phyloP scores from a whole-genome alignment of 2,888 invertebrate genomes.

The Oasisia sp. region DNA sequence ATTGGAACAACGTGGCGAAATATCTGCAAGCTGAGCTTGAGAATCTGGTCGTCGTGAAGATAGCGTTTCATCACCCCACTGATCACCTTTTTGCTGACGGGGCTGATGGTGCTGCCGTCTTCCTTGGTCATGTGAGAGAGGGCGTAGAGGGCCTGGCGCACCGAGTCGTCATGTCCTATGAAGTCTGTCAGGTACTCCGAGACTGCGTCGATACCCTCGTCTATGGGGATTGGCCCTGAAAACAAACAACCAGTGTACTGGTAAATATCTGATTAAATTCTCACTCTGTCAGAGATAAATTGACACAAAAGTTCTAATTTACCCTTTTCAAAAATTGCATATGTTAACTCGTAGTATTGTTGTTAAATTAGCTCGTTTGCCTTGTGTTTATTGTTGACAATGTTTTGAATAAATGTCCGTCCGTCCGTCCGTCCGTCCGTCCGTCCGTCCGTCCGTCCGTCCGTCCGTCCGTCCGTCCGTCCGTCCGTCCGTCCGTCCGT shows the following conservation, averaged over 20 bases:
- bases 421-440: too few species aligned
- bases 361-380: too few species aligned
- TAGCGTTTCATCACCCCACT: conserved; percentile 59
- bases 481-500: too few species aligned
- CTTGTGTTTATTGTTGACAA: too few species aligned
- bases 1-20: conserved; percentile 52
- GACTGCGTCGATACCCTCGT: conserved; percentile 48
- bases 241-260: not conserved
- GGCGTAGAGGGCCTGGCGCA: conserved; percentile 52
- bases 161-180: conserved; percentile 54
- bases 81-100: conserved; percentile 52
- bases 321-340: too few species aligned
- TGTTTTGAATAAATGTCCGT: too few species aligned
- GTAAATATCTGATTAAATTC: too few species aligned
- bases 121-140: conserved; percentile 51
- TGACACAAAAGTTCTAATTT: too few species aligned
- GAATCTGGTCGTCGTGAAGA: conserved; percentile 50
- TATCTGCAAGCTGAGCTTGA: conserved; percentile 52
- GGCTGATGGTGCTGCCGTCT: conserved; percentile 36
- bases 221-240: conserved; percentile 50
- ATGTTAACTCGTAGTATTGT: too few species aligned
- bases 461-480: too few species aligned
- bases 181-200: conserved; percentile 54
- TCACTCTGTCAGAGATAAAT: too few species aligned
- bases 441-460: too few species aligned